A percentile compares a stretch with the other conserved stretches of the same genome.
Conservation (phyloP, 2,113 vertebrate species). For the Clinocottus analis region DNA sequence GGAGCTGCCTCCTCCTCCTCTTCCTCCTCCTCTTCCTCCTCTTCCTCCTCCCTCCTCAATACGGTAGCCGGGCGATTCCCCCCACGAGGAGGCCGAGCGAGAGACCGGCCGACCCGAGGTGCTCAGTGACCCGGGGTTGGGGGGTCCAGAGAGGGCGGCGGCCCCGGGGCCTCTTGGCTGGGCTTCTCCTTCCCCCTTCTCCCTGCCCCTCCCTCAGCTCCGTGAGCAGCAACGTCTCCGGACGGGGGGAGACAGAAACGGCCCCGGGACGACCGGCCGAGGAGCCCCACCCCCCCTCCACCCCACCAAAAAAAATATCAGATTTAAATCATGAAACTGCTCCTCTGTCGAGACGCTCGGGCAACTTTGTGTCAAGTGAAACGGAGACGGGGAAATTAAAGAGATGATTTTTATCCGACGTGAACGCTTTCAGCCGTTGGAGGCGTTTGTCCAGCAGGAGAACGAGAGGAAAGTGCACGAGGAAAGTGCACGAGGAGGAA, state of each 20-base stretch:
- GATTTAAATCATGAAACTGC: conserved; percentile 43
- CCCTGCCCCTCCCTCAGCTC: conserved; percentile 64
- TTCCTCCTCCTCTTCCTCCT: no score
- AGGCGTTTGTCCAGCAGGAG: conserved; percentile 42
- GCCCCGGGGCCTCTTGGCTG: conserved; percentile 72
- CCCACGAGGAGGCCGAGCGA: conserved; percentile 61
- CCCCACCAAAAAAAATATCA: conserved; percentile 29
- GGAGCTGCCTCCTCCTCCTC: conserved; percentile 36
- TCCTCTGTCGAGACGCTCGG: conserved; percentile 52
- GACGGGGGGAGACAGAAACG: conserved; percentile 70
- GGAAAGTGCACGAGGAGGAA: no score
- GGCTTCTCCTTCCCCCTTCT: conserved; percentile 24
- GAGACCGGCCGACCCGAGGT: conserved; percentile 73
- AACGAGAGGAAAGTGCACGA: conserved; percentile 7
- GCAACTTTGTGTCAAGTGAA: conserved; percentile 71
- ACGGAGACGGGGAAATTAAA: conserved; percentile 34
- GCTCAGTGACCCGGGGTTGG: conserved; percentile 70
- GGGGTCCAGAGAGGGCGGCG: conserved; percentile 64
- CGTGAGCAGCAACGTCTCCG: conserved; percentile 50
- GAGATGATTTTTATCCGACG: conserved; percentile 58
- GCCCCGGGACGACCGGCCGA: conserved; percentile 71
- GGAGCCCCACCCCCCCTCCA: conserved; percentile 42
- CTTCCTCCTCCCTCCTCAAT: conserved; percentile 41
- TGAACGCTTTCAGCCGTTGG: conserved; percentile 48
- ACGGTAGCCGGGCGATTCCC: conserved; percentile 48